phyloP scores from a whole-genome alignment of 2,797 vertebrate species.

The Chromis chromis region DNA sequence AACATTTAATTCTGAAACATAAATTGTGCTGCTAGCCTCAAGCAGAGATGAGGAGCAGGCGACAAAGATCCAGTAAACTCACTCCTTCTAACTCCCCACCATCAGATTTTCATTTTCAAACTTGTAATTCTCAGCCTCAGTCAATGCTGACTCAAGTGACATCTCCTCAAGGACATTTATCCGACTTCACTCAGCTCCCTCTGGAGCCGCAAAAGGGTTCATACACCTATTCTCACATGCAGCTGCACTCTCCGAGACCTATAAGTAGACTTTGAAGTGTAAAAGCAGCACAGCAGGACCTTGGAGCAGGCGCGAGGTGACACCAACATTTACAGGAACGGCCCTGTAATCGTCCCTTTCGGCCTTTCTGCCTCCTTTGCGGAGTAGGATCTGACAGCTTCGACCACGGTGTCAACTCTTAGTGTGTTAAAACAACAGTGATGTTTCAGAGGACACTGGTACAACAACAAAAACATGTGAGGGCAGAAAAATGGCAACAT shows the following conservation, averaged over 20 bases:
- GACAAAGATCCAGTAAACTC: background rate
- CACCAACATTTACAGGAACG: no score
- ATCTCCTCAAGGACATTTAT: conserved; percentile 10
- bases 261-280: background rate
- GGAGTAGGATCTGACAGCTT: no score
- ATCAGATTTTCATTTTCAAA: background rate
- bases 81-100: background rate
- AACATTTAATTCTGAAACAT: background rate
- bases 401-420: no score
- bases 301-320: no score
- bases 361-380: no score
- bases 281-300: background rate
- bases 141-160: background rate
- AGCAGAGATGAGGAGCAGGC: background rate
- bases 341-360: no score
- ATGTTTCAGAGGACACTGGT: no score
- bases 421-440: no score
- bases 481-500: background rate
- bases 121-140: no score
- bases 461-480: no score
- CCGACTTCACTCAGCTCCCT: background rate
- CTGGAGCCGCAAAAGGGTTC: background rate
- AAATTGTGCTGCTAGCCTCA: background rate
- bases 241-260: background rate
- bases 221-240: background rate